Evolutionary conservation across 2,797 vertebrate species (phyloP), one percentile per base, ranked within the genome.

Genomic region (Crenichthys baileyi): DNA sequence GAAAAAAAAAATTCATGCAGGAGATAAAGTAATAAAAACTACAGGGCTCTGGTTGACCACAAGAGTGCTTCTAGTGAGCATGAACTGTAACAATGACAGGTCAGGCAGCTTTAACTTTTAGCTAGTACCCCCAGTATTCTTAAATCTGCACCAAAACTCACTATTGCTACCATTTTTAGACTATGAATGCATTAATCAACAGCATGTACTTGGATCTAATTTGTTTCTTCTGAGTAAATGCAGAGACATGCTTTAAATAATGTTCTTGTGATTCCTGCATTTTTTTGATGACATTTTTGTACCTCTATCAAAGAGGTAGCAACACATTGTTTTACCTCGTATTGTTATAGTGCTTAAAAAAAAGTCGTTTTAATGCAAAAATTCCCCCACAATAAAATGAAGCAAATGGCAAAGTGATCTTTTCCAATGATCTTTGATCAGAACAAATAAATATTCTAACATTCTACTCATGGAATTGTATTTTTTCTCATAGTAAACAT

Each of bases 11-110:
- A 85, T 84, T 72, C 82, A 72, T 78, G 77, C 50, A 53, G 65
- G 80, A 75, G 80, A 85, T 76, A 65, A 80, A 89, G 83, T 79
- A 68, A 76, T 61, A 88, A 84, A 65, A 75, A 76, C 83, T 79
- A 81, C 67, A 84, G 82, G 83, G 73, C 78, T 86, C 74, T 68
- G 73, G 81, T 77, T 51, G 79, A 83, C 74, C 77, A 80, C 71
- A 75, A 71, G 72, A 82, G 83, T 68, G 65, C 13, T n/a, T 68
- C 39, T 68, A 68, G 22, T 7, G 63, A 67, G 36, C 20, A 41
- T 24, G 63, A 53, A 31, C 26, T 36, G 26, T 20, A 51, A 51
- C 20, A 41, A 53, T 1, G 6, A 18, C 51, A 53, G 51, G 16
- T 18, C 51, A 53, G 51, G 18, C 16, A 20, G 51, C 51, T 53